Evolutionary conservation across 2,888 invertebrate species (phyloP).

Genomic region (Seira sanloemensis): DNA sequence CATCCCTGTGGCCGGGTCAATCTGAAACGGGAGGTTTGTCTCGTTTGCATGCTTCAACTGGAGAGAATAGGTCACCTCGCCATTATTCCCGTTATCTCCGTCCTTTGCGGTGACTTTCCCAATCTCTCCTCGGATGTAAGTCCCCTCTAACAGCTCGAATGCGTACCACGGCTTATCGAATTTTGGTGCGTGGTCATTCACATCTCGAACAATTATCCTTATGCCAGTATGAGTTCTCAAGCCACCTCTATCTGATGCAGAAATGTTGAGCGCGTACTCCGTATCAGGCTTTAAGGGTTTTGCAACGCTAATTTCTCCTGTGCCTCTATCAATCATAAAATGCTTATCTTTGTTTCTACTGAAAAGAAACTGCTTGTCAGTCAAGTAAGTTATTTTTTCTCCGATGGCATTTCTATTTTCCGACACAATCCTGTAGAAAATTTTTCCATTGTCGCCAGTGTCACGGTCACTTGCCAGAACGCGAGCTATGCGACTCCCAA

Average conservation of each 20-base stretch:
- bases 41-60: slow-evolving; percentile 77
- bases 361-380: slow-evolving; percentile 72
- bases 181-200: slow-evolving; percentile 88
- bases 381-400: slow-evolving; percentile 68
- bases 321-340: slow-evolving; percentile 85
- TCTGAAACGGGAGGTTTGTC: slow-evolving; percentile 80
- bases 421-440: slow-evolving; percentile 84
- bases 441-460: slow-evolving; percentile 80
- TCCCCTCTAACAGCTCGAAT: slow-evolving; percentile 88
- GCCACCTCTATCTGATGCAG: slow-evolving; percentile 86
- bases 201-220: slow-evolving; percentile 84
- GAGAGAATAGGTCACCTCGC: slow-evolving; percentile 83
- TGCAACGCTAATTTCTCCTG: slow-evolving; percentile 86
- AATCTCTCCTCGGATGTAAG: slow-evolving; percentile 83
- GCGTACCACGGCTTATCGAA: slow-evolving; percentile 90
- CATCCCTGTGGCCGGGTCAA: slow-evolving; percentile 83
- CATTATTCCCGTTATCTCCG: slow-evolving; percentile 87
- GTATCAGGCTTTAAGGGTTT: slow-evolving; percentile 84
- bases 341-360: slow-evolving; percentile 77
- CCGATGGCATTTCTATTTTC: slow-evolving; percentile 79
- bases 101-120: slow-evolving; percentile 88
- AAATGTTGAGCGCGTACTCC: slow-evolving; percentile 85
- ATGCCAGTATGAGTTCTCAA: slow-evolving; percentile 83
- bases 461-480: slow-evolving; percentile 73
- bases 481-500: slow-evolving; percentile 75